Base-by-base conservation (phyloP, 2,888 invertebrate species). In the Leptopilina myrica region DNA sequence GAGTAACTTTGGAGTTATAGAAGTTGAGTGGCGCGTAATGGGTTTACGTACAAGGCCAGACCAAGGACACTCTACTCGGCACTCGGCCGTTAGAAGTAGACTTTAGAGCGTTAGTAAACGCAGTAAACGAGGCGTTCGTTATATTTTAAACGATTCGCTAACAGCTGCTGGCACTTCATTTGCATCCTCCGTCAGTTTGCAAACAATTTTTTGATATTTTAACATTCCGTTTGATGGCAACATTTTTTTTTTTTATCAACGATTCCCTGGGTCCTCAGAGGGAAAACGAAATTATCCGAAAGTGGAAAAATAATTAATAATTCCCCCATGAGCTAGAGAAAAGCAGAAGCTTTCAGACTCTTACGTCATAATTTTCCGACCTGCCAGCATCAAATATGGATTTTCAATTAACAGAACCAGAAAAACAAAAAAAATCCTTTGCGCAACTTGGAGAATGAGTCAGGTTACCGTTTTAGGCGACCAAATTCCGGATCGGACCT, bases 1-100 rank as follows among this genome's bases (percentile, higher is more conserved):
- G 69, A 49, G 69, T 69, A 69, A 69, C 69, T 49, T 69, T 20
- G 69, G 43, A 69, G 49, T 78, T 77, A 78, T 81, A 75, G 80
- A 75, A 80, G 81, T 80, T 73, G 78, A 83, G 79, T 77, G 79
- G 80, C 78, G 79, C 69, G 80, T 81, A 83, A 83, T 81, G 75
- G 83, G 80, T 76, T 80, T 73, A 69, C 69, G 26, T 56, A 73
- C 83, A 83, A 83, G 83, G 83, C 80, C 83, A 83, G 79, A 80
- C 81, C 81, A 81, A 83, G 83, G 83, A 83, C 81, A 82, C 79
- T 78, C 77, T 62, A 69, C 49, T 11, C 49, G 11, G 53, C 33
- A 73, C 53, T 73, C 73, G 33, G 53, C 53, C 56, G 73, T 56
- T 73, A 73, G 73, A 73, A 73, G 53, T 33, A 56, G 53, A 56